Base-by-base conservation (phyloP, 1,140 invertebrate species). In the Drosophila novamexicana region DNA sequence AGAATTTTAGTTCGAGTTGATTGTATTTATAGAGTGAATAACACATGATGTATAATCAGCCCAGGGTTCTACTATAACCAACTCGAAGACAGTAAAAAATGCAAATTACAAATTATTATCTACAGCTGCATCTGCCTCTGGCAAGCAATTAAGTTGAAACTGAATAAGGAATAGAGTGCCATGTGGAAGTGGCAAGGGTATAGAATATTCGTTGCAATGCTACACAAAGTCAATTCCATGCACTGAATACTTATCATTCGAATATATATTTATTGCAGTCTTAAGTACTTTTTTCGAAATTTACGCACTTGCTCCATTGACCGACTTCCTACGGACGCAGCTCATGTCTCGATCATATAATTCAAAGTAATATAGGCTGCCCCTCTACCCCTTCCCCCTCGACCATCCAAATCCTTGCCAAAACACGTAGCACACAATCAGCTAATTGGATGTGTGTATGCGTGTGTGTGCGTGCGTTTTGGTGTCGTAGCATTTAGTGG, bases 361-460 rank as follows among this genome's bases (percentile, higher is more conserved):
- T 76, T 86, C 63, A 16, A 34, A 12, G 54, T 39, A 62, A 63
- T 45, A 22, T 22, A 22, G 22, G 22, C 22, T 22, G 22, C 22
- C 22, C 22, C 22, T 22, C 14, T 29, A 65, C 40, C 1, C 40
- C 1, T 2, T 44, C 6, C 50, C 49, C 22, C 40, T 34, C 29
- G 14, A 62, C 39, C 59, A 37, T 50, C 56, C 37, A 62, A 77
- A 78, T 70, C 72, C 68, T 74, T 81, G 76, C 83, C 82, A 83
- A 85, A 85, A 86, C 82, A 86, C 82, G 82, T 86, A 75, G 58
- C 79, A 14, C 57, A 86, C 83, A 86, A 86, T 86, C 79, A 88
- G 77, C 83, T 86, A 86, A 86, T 86, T 86, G 83, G 79, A 75
- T 74, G 70, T 29, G 5, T 22, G 22, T 22, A 2, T 18, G 18